These are phyloP conservation scores for Phrixothrix hirtus DNA, from an alignment of 2,888 invertebrate species.

Conservation along the genomic window DNA sequence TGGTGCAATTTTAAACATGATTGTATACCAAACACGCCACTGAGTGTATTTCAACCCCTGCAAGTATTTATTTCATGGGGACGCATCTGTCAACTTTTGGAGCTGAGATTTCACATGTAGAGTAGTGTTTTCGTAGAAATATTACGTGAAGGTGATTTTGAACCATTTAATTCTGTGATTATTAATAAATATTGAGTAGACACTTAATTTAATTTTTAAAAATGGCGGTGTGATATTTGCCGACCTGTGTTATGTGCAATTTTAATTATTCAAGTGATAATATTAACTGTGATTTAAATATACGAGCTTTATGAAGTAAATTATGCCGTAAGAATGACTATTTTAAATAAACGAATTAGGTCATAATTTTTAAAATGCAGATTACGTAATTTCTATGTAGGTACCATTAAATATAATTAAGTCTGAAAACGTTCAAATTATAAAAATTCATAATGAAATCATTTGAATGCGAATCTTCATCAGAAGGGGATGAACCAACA, in stretches of 20 bases:
- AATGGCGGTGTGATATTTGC: no score
- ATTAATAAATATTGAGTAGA: no score
- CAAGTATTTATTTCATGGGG: constrained; percentile 48
- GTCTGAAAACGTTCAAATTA: background rate
- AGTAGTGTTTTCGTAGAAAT: constrained; percentile 12
- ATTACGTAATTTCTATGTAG: no score
- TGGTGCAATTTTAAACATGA: no score
- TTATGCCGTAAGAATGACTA: background rate
- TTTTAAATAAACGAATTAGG: background rate
- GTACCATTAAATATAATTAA: background rate
- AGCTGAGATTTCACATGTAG: constrained; percentile 42
- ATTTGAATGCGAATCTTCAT: constrained; percentile 56
- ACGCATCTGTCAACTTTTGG: constrained; percentile 58
- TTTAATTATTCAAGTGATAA: no score
- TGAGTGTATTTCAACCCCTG: constrained; percentile 48
- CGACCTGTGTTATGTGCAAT: no score
- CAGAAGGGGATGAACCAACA: constrained; percentile 54
- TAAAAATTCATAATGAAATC: constrained; percentile 49
- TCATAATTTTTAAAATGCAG: no score
- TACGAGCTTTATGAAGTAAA: no score
- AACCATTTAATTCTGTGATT: no score
- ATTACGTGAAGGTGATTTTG: background rate
- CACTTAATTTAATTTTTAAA: no score
- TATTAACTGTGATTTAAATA: no score
- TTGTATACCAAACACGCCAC: constrained; percentile 43